Evolutionary conservation across 1,140 invertebrate genomes (phyloP).

Genomic region (Lepidotrigona ventralis): DNA sequence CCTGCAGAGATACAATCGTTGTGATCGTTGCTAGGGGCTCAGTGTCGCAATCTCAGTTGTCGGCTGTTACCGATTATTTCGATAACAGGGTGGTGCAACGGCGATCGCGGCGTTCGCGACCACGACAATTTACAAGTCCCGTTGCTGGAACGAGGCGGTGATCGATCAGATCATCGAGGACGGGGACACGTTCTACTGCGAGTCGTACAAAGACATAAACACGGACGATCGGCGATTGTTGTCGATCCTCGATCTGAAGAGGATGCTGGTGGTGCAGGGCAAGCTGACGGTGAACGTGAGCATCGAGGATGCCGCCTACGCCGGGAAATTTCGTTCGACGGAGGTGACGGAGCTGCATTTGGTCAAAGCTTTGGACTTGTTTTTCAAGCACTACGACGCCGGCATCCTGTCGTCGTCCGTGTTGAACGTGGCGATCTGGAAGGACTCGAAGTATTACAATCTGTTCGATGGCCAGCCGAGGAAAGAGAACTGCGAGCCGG

Average conservation of each 20-base stretch:
- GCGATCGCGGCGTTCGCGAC: conserved; percentile 75
- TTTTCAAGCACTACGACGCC: conserved; percentile 68
- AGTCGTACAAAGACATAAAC: conserved; percentile 70
- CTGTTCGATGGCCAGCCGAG: conserved; percentile 75
- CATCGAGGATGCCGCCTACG: conserved; percentile 70
- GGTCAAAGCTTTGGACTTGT: conserved; percentile 70
- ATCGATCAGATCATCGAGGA: conserved; percentile 76
- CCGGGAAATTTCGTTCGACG: conserved; percentile 71
- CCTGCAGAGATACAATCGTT: neutral
- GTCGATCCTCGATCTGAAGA: conserved; percentile 66
- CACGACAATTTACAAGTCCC: conserved; percentile 65
- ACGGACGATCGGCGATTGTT: conserved; percentile 63
- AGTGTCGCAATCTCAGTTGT: neutral
- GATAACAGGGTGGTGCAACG: conserved; percentile 67
- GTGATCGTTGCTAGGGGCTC: no score
- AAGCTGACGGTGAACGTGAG: conserved; percentile 62
- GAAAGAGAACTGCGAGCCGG: conserved; percentile 59
- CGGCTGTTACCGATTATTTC: conserved; percentile 12
- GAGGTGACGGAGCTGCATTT: conserved; percentile 68
- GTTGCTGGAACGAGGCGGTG: conserved; percentile 70
- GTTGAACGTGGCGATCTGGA: conserved; percentile 75
- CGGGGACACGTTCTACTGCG: conserved; percentile 72
- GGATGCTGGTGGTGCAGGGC: conserved; percentile 62
- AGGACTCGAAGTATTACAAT: conserved; percentile 62
- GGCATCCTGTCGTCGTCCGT: conserved; percentile 68